Conservation (phyloP, 2,797 vertebrate genomes). For the Hippocampus kuda region DNA sequence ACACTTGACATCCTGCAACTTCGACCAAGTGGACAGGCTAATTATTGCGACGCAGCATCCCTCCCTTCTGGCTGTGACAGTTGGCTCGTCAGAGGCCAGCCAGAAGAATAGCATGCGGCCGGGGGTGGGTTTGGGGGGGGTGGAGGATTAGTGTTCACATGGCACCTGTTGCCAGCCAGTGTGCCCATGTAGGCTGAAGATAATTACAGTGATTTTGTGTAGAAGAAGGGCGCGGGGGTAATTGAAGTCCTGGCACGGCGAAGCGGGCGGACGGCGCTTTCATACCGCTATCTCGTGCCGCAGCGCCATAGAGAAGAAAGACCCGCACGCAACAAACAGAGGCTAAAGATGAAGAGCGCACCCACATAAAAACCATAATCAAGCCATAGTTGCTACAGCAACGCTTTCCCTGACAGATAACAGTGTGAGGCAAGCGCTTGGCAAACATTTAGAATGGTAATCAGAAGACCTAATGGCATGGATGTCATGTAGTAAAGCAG, state of each 20-base stretch:
- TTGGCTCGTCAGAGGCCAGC: conserved; percentile 51
- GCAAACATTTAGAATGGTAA: conserved; percentile 59
- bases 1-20: conserved; percentile 50
- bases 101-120: conserved; percentile 54
- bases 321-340: conserved; percentile 11
- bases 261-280: conserved; percentile 49
- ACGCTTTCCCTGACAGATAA: conserved; percentile 50
- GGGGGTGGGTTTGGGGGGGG: conserved; percentile 46
- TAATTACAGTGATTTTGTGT: conserved; percentile 75
- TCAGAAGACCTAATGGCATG: conserved; percentile 48
- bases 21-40: conserved; percentile 43
- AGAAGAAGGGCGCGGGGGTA: conserved; percentile 63
- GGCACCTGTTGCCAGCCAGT: conserved; percentile 72
- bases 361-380: conserved; percentile 52
- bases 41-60: conserved; percentile 48
- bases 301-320: conserved; percentile 33
- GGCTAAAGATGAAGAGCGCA: background rate
- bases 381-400: conserved; percentile 63
- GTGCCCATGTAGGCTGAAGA: conserved; percentile 62
- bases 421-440: conserved; percentile 30
- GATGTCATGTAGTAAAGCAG: conserved; percentile 33
- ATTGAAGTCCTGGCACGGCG: conserved; percentile 68
- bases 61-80: conserved; percentile 55
- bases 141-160: conserved; percentile 66
- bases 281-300: conserved; percentile 36